Percentiles rank a stretch among this genome's conserved stretches.
Conservation (phyloP, 2,888 invertebrate genomes). For the Trichogramma dendrolimi region DNA sequence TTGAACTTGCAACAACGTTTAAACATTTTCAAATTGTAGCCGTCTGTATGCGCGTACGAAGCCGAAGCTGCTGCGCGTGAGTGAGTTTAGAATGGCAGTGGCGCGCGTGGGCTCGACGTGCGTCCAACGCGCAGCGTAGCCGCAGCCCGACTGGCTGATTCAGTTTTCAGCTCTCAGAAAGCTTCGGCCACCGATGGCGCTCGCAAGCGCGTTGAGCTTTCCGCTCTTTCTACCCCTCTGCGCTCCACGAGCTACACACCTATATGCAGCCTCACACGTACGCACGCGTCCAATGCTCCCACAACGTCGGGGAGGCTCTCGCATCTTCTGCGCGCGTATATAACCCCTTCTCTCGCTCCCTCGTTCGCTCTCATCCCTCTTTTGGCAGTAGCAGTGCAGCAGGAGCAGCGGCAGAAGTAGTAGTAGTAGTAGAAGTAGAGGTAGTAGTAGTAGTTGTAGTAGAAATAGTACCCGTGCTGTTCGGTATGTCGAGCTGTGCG, state of each 20-base stretch:
- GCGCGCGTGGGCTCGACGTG: background rate
- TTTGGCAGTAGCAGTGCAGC: slow-evolving; percentile 1
- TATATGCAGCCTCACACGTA: background rate
- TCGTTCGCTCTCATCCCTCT: slow-evolving; percentile 28
- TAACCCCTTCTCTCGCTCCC: slow-evolving; percentile 32
- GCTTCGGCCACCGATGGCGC: background rate
- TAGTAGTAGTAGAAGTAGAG: slow-evolving; percentile 2
- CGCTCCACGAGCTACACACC: background rate
- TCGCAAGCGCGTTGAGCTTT: too few relatives aligned
- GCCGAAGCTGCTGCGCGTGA: too few relatives aligned
- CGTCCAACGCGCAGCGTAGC: slow-evolving; percentile 29
- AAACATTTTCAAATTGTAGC: too few relatives aligned
- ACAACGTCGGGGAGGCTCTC: slow-evolving; percentile 22
- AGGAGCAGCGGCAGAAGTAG: background rate
- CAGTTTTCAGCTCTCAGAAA: background rate
- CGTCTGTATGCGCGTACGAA: too few relatives aligned
- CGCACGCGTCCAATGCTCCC: background rate
- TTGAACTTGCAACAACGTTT: too few relatives aligned
- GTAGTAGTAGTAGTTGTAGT: background rate
- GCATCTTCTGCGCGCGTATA: slow-evolving; percentile 30
- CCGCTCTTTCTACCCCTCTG: background rate
- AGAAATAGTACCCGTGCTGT: too few relatives aligned
- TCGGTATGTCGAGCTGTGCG: too few relatives aligned
- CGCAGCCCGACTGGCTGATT: slow-evolving; percentile 27
- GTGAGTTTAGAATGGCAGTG: background rate